Evolutionary conservation across 1,140 invertebrate genomes (phyloP), one percentile per base, ranked within the genome.

Genomic region (Colletes latitarsis): DNA sequence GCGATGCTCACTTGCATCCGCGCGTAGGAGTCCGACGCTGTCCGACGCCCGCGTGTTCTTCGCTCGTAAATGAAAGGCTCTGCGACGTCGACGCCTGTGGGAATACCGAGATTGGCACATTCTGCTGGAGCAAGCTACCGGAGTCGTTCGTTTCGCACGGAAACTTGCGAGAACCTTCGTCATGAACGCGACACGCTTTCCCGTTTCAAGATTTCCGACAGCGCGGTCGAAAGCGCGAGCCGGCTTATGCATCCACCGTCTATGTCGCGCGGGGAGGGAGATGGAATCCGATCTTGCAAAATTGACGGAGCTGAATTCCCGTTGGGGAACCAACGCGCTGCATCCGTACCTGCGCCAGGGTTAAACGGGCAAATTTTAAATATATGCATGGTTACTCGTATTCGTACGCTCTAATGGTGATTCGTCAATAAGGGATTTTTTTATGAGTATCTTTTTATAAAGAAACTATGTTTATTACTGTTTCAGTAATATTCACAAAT

Each of bases 11-110:
- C 82, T 84, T 86, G 86, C 89, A 77, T 79, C 69, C 67, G 52
- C 84, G 70, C 70, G 60, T 17, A 30, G 6, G 76, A 60, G 77
- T 75, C 81, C 74, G 77, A 82, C 52, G 21, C 30, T 64, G 74
- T 71, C 76, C 84, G 72, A 78, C 67, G 71, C 1, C 30, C 67
- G 64, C 21, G 83, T 62, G 77, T 67, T 55, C 77, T 80, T 82
- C 84, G 86, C 83, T 87, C 85, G 82, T 88, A 90, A 92, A 91
- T 90, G 91, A 91, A 91, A 90, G 84, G 58, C 76, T 80, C 77
- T 80, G 81, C 84, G 89, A 88, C 81, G 77, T 81, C 84, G 87
- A 85, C 82, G 74, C 87, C 87, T 86, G 52, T 49, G 88, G 90
- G 90, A 84, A 80, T 82, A 83, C 62, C 78, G 80, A 87, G 87